phyloP scores from a whole-genome alignment of 2,113 vertebrate genomes.

The Strix aluco region DNA sequence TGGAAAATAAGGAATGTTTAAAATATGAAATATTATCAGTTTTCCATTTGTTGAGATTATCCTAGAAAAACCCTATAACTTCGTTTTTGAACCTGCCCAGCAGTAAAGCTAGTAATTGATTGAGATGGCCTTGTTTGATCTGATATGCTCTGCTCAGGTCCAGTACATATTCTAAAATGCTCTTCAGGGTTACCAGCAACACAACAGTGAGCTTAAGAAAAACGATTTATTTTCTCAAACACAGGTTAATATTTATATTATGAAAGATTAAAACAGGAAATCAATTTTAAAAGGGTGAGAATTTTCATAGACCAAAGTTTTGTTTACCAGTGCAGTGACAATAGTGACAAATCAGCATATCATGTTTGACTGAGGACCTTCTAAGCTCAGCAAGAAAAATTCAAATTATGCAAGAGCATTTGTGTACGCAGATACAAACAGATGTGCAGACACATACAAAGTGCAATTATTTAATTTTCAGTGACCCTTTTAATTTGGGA shows the following conservation, averaged over 20 bases:
- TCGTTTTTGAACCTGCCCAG: neutral
- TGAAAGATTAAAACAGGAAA: neutral
- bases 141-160: neutral
- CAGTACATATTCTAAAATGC: neutral
- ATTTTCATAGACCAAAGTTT: neutral
- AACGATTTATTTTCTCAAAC: neutral
- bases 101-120: neutral
- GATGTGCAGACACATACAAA: neutral
- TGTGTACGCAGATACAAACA: neutral
- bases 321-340: neutral
- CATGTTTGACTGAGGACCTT: neutral
- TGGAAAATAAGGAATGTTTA: slow-evolving; percentile 76
- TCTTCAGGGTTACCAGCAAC: neutral
- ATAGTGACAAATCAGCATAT: neutral
- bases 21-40: slow-evolving; percentile 32
- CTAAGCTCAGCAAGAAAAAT: neutral
- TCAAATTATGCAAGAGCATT: neutral
- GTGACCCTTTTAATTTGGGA: neutral
- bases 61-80: neutral
- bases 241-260: neutral
- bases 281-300: neutral
- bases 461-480: neutral
- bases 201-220: neutral
- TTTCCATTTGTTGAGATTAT: neutral
- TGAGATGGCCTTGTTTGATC: neutral